Base-by-base conservation (phyloP, 2,888 invertebrate species). In the Germaria angustata region DNA sequence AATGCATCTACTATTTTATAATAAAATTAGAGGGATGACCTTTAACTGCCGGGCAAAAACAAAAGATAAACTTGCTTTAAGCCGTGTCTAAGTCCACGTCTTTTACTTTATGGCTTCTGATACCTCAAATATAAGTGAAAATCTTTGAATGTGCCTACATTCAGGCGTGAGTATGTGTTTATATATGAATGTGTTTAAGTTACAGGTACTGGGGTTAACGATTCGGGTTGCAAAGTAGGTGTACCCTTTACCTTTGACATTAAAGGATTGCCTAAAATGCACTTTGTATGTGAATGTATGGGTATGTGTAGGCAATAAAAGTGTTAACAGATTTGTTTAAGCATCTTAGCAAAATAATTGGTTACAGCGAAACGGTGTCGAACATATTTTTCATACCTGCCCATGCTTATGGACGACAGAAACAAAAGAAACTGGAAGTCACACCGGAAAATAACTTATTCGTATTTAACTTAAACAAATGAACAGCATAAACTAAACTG, bases 241-340 rank as follows among this genome's bases (percentile, higher is more conserved):
- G 88, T 88, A 87, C 87, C 87, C 89, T 89, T 88, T 88, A 87
- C 87, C 83, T 80, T 86, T 78, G 85, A 87, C 88, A 88, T 89
- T 88, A 88, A 89, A 86, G 84, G 87, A 86, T 86, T 82, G 55
- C 76, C 61, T 66, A 36, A 57, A 34, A 44, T 76, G 57, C 8
- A 53, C 17, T 17, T 11, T 7, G n/a, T n/a, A n/a, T n/a, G n/a
- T n/a, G n/a, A n/a, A n/a, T n/a, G n/a, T n/a, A n/a, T n/a, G n/a
- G n/a, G n/a, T n/a, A n/a, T 24, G 34, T 34, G 57, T 55, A 28
- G 32, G 41, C 46, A 22, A 69, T 80, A 75, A 69, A 69, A 65
- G 69, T 80, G 65, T 76, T 71, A 71, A 76, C 9, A 44, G 59
- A 69, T 76, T 80, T 65, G 17, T 39, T 32, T 46, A 55, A n/a